Base-by-base conservation (phyloP, 2,888 invertebrate species). In the Sympetrum striolatum region DNA sequence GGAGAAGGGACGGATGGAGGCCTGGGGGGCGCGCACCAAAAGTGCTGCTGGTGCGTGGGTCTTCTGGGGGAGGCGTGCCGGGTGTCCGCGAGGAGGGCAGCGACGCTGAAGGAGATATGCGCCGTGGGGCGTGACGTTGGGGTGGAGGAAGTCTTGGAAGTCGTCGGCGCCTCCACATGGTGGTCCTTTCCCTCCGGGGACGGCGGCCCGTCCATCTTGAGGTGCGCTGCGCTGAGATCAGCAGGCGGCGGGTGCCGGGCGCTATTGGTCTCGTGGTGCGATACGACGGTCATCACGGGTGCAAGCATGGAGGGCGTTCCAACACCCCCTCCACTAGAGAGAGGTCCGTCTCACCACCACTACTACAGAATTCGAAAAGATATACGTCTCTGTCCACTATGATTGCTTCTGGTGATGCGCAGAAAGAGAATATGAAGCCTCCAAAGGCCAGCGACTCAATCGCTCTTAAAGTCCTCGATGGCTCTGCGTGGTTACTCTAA, bases 41-140 rank as follows among this genome's bases (percentile, higher is more conserved):
- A 94, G 94, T 0, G 94, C 94, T 90, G 95, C 94, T 5, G 95
- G 94, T 90, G 48, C 90, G 92, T 91, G 35, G 92, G 91, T 91
- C 94, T 95, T 8, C 92, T 92, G 2, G 96, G 81, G 37, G 90
- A 73, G 35, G 90, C 44, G 31, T 91, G 95, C 93, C 97, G 96
- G 44, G 98, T 96, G 93, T 98, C 98, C 25, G 98, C 96, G 92
- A 98, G 94, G 92, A 98, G 95, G 0, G 98, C 97, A 10, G 98
- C 98, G 92, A 98, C 98, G 94, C 98, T 97, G 95, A 98, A 98
- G 92, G 95, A 96, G 90, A 94, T 92, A 80, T 91, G 39, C 94
- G 95, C 81, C 94, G 94, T 91, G 95, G 95, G 93, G 95, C 95
- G 91, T 94, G 93, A 44, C 81, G 73, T 73, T 2, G 86, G 37